These are phyloP conservation scores for Toxotes jaculatrix DNA, from an alignment of 2,113 vertebrate genomes.

Conservation along the genomic window DNA sequence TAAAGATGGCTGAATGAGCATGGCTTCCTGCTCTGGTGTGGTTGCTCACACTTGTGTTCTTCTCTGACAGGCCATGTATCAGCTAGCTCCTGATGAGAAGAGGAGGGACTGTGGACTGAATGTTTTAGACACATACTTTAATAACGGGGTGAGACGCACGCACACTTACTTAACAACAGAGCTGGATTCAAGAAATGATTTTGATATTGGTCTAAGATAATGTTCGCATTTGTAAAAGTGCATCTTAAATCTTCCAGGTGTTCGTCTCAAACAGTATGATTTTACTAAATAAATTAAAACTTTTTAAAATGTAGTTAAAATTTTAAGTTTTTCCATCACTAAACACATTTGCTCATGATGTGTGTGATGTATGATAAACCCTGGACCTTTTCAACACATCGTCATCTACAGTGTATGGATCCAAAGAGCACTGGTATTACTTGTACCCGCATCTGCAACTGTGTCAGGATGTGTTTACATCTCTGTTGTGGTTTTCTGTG, in stretches of 20 bases:
- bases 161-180: not conserved
- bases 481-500: not conserved
- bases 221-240: not conserved
- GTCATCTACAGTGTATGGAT: not conserved
- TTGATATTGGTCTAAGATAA: not conserved
- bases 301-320: too few species aligned
- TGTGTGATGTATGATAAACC: not conserved
- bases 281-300: too few species aligned
- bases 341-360: not conserved
- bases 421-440: not conserved
- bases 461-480: not conserved
- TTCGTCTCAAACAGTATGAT: not conserved
- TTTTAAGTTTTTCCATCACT: not conserved
- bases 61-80: slow-evolving; percentile 87
- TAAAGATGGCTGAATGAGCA: slow-evolving; percentile 52
- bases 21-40: slow-evolving; percentile 10
- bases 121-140: slow-evolving; percentile 89
- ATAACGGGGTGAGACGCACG: slow-evolving; percentile 86
- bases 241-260: not conserved
- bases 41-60: slow-evolving; percentile 48
- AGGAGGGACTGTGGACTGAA: slow-evolving; percentile 86
- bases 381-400: not conserved
- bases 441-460: not conserved
- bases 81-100: slow-evolving; percentile 90
- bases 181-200: not conserved